phyloP scores from a whole-genome alignment of 1,140 invertebrate species.

The Propsilocerus akamusi region DNA sequence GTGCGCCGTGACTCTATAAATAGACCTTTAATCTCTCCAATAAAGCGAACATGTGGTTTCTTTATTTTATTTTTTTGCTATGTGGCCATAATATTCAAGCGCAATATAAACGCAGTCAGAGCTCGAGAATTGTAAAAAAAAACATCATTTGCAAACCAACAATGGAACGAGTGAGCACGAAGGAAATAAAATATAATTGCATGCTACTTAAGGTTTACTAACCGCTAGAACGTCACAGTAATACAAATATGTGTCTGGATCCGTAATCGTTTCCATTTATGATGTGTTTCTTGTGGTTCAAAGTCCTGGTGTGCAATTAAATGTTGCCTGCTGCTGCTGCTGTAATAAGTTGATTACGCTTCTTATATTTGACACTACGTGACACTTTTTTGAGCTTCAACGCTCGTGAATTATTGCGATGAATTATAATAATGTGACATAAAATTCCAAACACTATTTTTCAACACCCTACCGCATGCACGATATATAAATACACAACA shows the following conservation, averaged over 20 bases:
- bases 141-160: no score
- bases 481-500: no score
- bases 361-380: slow-evolving; percentile 3
- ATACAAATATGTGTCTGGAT: not conserved
- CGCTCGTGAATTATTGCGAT: not conserved
- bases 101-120: no score
- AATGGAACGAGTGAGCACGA: no score
- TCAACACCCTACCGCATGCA: not conserved
- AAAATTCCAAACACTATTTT: not conserved
- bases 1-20: no score
- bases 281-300: not conserved
- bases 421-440: slow-evolving; percentile 1
- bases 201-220: not conserved
- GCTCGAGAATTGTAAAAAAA: no score
- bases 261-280: not conserved
- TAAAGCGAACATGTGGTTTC: no score
- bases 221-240: not conserved
- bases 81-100: no score
- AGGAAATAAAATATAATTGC: no score
- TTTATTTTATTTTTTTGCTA: no score
- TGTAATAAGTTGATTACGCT: not conserved
- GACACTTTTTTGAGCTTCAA: not conserved
- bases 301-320: not conserved
- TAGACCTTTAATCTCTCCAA: no score
- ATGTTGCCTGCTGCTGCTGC: not conserved